phyloP scores from a whole-genome alignment of 1,140 invertebrate species.

The Limonius californicus region DNA sequence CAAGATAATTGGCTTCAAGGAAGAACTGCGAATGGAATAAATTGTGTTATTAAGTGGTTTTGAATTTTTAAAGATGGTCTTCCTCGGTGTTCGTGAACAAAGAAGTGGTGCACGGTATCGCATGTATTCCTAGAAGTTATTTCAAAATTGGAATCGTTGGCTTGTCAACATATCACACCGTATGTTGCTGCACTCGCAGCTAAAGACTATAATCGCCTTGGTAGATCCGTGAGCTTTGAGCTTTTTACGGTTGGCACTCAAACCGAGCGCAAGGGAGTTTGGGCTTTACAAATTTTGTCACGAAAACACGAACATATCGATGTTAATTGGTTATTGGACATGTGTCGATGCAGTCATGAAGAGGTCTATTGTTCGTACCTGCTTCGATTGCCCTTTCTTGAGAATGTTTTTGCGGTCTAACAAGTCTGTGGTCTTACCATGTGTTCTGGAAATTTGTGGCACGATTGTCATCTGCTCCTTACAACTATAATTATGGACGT shows the following conservation, averaged over 20 bases:
- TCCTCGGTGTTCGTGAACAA: background rate
- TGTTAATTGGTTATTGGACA: slow-evolving; percentile 38
- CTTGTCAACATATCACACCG: slow-evolving; percentile 44
- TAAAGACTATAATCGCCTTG: slow-evolving; percentile 5
- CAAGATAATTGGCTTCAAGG: too few relatives aligned
- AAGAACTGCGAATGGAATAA: too few relatives aligned
- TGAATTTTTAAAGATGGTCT: background rate
- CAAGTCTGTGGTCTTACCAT: slow-evolving; percentile 28
- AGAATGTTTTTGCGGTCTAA: slow-evolving; percentile 29
- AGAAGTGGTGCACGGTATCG: slow-evolving; percentile 19
- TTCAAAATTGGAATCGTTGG: slow-evolving; percentile 34
- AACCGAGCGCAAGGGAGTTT: background rate
- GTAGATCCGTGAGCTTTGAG: background rate
- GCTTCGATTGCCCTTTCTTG: slow-evolving; percentile 21
- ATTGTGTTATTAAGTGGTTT: too few relatives aligned
- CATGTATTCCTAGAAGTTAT: slow-evolving; percentile 35
- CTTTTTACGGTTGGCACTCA: background rate
- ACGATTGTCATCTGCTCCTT: slow-evolving; percentile 14
- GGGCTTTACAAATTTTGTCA: slow-evolving; percentile 26
- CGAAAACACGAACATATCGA: slow-evolving; percentile 31
- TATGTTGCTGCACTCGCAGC: slow-evolving; percentile 28
- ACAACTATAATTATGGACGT: slow-evolving; percentile 11
- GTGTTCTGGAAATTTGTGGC: background rate
- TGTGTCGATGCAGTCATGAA: slow-evolving; percentile 34
- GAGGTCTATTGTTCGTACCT: slow-evolving; percentile 23